These are phyloP conservation scores for Anagyrus pseudococci DNA, from an alignment of 2,888 invertebrate genomes.

Conservation along the genomic window DNA sequence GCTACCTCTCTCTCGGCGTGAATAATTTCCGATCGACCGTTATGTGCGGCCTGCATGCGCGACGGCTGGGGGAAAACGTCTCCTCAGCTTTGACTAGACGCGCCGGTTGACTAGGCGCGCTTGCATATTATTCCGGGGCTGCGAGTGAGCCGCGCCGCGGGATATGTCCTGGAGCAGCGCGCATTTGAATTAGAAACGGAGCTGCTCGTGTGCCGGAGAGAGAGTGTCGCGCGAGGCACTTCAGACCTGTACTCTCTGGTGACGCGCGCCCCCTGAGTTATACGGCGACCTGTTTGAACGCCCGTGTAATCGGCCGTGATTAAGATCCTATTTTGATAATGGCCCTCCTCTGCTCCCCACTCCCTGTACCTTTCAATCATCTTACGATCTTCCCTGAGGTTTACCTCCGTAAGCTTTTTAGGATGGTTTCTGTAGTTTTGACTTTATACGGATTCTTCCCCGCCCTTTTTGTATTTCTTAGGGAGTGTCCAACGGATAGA, in stretches of 20 bases:
- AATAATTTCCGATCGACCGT: conserved; percentile 41
- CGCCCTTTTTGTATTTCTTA: no score
- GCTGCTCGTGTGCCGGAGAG: conserved; percentile 9
- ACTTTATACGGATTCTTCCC: no score
- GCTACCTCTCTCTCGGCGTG: no score
- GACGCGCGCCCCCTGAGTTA: neutral
- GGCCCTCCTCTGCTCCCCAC: no score
- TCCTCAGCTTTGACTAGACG: neutral
- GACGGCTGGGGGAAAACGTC: neutral
- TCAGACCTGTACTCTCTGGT: neutral
- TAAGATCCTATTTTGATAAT: no score
- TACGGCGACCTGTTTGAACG: neutral
- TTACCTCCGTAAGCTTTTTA: no score
- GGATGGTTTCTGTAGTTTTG: no score
- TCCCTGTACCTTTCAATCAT: no score
- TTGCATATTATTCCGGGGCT: neutral
- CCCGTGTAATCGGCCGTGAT: neutral
- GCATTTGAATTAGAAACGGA: conserved; percentile 30
- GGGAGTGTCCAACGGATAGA: no score
- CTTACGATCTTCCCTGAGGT: no score
- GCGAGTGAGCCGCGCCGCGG: conserved; percentile 15
- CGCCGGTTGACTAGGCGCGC: neutral
- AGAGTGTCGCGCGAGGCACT: neutral
- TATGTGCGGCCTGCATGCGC: conserved; percentile 1
- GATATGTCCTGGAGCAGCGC: conserved; percentile 2